Base-by-base conservation (phyloP, 2,888 invertebrate genomes). In the Pimpla rufipes region DNA sequence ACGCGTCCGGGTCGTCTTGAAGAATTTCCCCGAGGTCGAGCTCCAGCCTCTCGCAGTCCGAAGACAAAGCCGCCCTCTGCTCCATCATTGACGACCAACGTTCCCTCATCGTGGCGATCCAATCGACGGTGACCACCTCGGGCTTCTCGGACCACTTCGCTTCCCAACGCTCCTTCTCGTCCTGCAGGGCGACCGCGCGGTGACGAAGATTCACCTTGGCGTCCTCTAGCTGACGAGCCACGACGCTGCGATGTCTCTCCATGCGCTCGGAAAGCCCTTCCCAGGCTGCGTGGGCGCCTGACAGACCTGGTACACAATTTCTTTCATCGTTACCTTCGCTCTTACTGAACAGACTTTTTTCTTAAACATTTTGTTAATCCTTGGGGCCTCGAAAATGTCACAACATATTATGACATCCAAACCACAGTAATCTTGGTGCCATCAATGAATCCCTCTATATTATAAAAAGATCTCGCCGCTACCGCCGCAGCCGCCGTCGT, bases 141-240 rank as follows among this genome's bases (percentile, higher is more conserved):
- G 84, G 88, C 85, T 86, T 90, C 0, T 74, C 78, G 11, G 87
- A 84, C 93, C 93, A 93, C 29, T 90, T 92, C 0, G 89, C 88
- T 29, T 91, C 90, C 93, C 93, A 93, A 35, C 93, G 88, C 40
- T 93, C 93, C 47, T 87, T 88, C 40, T 93, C 93, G 67, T 93
- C 92, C 13, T 89, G 89, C n/a, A 93, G 67, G 0, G 93, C 93
- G 7, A 90, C 84, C 0, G 89, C 92, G 71, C 88, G 89, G 75
- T 93, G 93, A 6, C 91, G 90, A 2, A 93, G 83, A 85, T 93
- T 93, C 3, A 93, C 85, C 62, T 92, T 93, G 0, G 93, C 92
- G 68, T 93, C 93, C 37, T 93, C 93, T 6, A 93, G 62, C 57
- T 93, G 90, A 23, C 90, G 92, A 2, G 88, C 85, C 57, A 93